These are phyloP conservation scores for Corythaixoides concolor DNA, from an alignment of 2,113 vertebrate genomes.

Conservation along the genomic window DNA sequence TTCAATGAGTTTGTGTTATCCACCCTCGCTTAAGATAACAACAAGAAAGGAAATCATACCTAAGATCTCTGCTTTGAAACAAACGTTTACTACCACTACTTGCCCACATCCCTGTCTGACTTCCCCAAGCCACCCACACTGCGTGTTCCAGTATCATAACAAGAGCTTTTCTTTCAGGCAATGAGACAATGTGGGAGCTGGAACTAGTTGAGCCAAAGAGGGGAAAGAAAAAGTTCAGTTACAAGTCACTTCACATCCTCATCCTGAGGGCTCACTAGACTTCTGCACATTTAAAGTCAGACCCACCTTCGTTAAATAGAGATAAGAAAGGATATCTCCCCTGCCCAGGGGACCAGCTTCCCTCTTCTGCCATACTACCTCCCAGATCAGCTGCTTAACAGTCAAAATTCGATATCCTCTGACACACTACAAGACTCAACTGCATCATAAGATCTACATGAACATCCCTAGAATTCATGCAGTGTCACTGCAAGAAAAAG, in stretches of 20 bases:
- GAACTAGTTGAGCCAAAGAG: background rate
- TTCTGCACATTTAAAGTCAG: background rate
- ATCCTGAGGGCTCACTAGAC: background rate
- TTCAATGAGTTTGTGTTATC: background rate
- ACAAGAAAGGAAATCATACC: background rate
- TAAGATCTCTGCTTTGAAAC: background rate
- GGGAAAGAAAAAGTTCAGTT: background rate
- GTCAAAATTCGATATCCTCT: background rate
- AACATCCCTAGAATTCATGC: background rate
- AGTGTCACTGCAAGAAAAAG: background rate
- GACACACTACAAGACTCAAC: background rate
- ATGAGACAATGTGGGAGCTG: background rate
- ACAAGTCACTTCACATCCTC: background rate
- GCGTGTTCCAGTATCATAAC: background rate
- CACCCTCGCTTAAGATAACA: background rate
- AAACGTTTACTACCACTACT: background rate
- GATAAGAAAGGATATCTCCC: background rate
- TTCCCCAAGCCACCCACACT: background rate
- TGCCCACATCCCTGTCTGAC: background rate
- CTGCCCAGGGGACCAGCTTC: background rate
- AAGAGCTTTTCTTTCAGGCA: background rate
- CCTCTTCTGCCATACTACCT: background rate
- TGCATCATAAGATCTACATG: background rate
- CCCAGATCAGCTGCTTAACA: background rate
- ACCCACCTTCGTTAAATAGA: background rate